These are phyloP conservation scores for Sciaenops ocellatus DNA, from an alignment of 2,797 vertebrate species.

Conservation along the genomic window DNA sequence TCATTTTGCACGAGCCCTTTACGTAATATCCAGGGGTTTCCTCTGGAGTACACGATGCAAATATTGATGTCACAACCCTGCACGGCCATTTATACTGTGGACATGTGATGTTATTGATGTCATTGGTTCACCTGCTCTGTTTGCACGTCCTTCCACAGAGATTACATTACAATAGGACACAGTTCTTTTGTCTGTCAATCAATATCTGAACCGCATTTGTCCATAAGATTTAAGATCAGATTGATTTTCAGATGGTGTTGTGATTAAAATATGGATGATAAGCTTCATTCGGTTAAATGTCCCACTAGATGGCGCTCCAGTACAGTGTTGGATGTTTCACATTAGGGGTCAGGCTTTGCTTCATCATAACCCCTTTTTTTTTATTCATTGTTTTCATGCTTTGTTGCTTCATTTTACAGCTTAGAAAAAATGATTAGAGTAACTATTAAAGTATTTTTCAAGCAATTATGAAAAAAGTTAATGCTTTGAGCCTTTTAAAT, in stretches of 20 bases:
- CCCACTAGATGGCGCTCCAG: conserved; percentile 70
- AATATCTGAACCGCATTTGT: rapidly evolving
- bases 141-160: background rate
- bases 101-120: conserved; percentile 7
- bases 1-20: background rate
- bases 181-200: background rate
- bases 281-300: rapidly evolving
- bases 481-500: background rate
- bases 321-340: background rate
- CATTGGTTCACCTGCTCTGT: background rate
- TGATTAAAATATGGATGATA: conserved; percentile 6
- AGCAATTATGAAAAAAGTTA: background rate
- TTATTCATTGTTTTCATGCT: background rate
- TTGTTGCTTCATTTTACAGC: background rate
- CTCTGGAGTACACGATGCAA: conserved; percentile 9
- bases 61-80: conserved; percentile 36
- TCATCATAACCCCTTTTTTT: background rate
- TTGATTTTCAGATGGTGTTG: background rate
- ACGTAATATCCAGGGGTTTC: conserved; percentile 18
- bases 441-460: background rate
- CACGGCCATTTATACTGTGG: background rate
- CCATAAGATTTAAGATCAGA: background rate
- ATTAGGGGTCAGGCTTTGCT: background rate
- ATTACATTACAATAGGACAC: rapidly evolving
- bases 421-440: background rate